Percentiles rank a stretch among this genome's conserved stretches.
Conservation (phyloP, 2,888 invertebrate genomes). For the Byasa hedistus region DNA sequence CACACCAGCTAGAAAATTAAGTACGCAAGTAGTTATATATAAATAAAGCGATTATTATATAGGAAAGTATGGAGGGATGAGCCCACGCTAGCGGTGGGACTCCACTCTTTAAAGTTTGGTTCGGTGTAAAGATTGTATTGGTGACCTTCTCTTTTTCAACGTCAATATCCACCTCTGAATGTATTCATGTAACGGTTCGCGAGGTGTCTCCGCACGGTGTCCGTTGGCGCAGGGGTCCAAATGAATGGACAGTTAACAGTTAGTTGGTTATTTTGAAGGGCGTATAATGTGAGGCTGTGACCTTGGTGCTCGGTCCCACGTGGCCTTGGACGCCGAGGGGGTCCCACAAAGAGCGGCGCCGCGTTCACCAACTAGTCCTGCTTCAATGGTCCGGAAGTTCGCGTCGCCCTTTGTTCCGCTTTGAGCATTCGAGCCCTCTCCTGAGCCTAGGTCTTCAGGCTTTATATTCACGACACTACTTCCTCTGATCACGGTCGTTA, state of each 20-base stretch:
- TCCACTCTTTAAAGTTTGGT: too few species aligned
- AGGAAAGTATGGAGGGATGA: too few species aligned
- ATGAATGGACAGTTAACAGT: conserved; percentile 32
- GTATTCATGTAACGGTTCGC: conserved; percentile 13
- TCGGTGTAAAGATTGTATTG: too few species aligned
- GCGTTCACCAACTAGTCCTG: conserved; percentile 47
- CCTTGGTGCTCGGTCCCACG: conserved; percentile 37
- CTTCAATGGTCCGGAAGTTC: conserved; percentile 46
- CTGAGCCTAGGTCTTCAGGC: conserved; percentile 17
- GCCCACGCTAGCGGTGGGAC: too few species aligned
- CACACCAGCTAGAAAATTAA: too few species aligned
- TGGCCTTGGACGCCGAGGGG: conserved; percentile 41
- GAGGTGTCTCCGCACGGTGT: too few species aligned
- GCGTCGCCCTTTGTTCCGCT: conserved; percentile 36
- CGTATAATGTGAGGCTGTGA: conserved; percentile 35
- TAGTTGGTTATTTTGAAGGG: conserved; percentile 27
- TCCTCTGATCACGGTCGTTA: too few species aligned
- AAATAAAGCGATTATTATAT: too few species aligned
- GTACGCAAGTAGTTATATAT: too few species aligned
- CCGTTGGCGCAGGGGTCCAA: conserved; percentile 18
- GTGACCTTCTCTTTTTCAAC: too few species aligned
- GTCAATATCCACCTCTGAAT: too few species aligned
- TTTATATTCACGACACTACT: neutral
- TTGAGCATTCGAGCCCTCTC: conserved; percentile 33
- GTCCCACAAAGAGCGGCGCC: conserved; percentile 31